Base-by-base conservation (phyloP, 1,140 invertebrate genomes). In the Aphis craccivora region DNA sequence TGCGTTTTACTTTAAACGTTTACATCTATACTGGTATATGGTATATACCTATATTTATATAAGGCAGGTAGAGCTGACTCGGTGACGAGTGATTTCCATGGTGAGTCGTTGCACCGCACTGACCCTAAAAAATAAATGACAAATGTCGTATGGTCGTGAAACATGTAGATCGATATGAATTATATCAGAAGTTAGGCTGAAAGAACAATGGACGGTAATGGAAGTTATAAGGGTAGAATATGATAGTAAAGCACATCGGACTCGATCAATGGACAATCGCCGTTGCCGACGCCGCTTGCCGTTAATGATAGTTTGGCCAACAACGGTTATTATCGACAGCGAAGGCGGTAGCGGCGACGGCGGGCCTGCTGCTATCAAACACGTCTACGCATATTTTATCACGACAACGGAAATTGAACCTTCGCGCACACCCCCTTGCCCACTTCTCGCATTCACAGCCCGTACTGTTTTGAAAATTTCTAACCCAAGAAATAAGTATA, bases 371-470 rank as follows among this genome's bases (percentile, higher is more conserved):
- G 60, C 23, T 86, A 40, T 40, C 83, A 86, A 40, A 86, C 83
- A 86, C 40, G 83, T 86, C 83, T 43, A 86, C 83, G 83, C 23
- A 86, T 86, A 86, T 86, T 83, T 83, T 83, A 83, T 83, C n/a
- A 83, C 60, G 60, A 76, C 60, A 76, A 76, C 60, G 60, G 60
- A 76, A 76, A 76, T 76, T 76, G 60, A 76, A 76, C 60, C 60
- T 76, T n/a, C 30, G 11, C 9, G 25, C 25, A 4, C 30, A 30
- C 30, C 30, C 30, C 4, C 30, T 51, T 51, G 60, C 25, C 60
- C 0, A 51, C 8, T 11, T 1, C 14, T 18, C 0, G 4, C 30
- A n/a, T 76, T 14, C n/a, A 18, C n/a, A 18, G 14, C 30, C 60
- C n/a, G 30, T 76, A 76, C 30, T 76, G 60, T 76, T 35, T 76